These are phyloP conservation scores for Acheta domesticus DNA, from an alignment of 2,888 invertebrate species.

Conservation along the genomic window DNA sequence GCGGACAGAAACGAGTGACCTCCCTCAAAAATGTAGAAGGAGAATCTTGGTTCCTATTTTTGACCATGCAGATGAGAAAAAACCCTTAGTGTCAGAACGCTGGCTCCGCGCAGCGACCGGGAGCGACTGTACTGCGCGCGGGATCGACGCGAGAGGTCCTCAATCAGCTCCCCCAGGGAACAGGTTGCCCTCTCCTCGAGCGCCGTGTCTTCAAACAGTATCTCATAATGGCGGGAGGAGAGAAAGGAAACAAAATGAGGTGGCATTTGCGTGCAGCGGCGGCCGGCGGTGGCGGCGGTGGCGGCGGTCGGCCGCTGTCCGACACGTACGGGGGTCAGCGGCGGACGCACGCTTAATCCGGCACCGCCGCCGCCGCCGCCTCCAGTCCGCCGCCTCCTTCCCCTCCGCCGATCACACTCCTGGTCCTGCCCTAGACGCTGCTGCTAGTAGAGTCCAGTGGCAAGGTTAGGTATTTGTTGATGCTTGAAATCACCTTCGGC, in stretches of 20 bases:
- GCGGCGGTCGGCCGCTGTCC: not conserved
- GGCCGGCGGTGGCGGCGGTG: not conserved
- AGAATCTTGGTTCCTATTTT: too few species aligned
- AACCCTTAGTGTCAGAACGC: not conserved
- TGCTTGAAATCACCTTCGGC: too few species aligned
- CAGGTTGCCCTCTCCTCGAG: not conserved
- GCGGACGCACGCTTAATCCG: not conserved
- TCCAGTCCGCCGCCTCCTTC: not conserved
- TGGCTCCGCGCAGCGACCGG: not conserved
- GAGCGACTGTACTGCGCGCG: not conserved
- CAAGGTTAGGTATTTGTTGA: too few species aligned
- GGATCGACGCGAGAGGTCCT: not conserved
- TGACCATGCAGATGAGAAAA: too few species aligned
- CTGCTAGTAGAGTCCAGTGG: too few species aligned
- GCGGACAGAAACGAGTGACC: too few species aligned
- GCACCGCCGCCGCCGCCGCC: not conserved
- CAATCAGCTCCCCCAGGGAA: not conserved
- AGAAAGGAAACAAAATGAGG: not conserved
- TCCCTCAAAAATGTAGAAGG: too few species aligned
- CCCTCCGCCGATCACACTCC: too few species aligned
- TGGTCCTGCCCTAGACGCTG: too few species aligned
- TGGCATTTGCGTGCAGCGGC: slow-evolving; percentile 18
- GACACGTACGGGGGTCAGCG: not conserved
- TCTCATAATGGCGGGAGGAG: not conserved
- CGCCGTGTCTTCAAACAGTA: slow-evolving; percentile 7